Base-by-base conservation (phyloP, 92 coral and sea anemone species). In the Siderastrea siderea region DNA sequence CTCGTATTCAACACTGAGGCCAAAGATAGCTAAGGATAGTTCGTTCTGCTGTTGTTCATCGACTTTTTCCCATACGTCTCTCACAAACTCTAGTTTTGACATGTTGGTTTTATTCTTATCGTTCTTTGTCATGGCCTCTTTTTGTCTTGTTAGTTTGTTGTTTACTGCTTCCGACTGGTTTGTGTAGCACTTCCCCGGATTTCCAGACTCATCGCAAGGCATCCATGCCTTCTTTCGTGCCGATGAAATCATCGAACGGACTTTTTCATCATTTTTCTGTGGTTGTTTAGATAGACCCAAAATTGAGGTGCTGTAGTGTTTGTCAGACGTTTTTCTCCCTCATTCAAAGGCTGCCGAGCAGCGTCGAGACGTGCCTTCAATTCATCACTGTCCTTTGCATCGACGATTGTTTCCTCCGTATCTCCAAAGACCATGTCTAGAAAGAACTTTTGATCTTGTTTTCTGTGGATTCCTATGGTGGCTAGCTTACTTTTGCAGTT, bases 151-250 rank as follows among this genome's bases (percentile, higher is more conserved):
- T 3, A 89, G 79, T 44, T 71, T 85, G 63, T 92, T 92, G 63
- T 92, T 92, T 1, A 92, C 84, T 13, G 83, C 81, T 54, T 89
- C 93, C 0, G 95, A 85, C 70, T 84, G 87, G 59, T 92, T 80
- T 1, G 87, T 84, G 87, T 84, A 88, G 66, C 90, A 79, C 59
- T 58, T 17, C 43, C 47, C 6, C 7, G 79, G 76, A 0, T 66
- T 89, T 11, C 93, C 93, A 2, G 3, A 3, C 26, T 59, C 3
- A 47, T 92, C 86, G 15, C 13, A 45, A 6, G 95, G 93, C 87
- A 92, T 89, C 0, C 93, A 90, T 7, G 93, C 93, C 51, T 85
- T 92, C 76, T 51, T 43, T 44, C 88, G 57, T 11, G 93, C 90
- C 5, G 47, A 19, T 10, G 78, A 78, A 9, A 85, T 89, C 93